phyloP scores from a whole-genome alignment of 2,888 invertebrate genomes.

The Crematogaster levior region DNA sequence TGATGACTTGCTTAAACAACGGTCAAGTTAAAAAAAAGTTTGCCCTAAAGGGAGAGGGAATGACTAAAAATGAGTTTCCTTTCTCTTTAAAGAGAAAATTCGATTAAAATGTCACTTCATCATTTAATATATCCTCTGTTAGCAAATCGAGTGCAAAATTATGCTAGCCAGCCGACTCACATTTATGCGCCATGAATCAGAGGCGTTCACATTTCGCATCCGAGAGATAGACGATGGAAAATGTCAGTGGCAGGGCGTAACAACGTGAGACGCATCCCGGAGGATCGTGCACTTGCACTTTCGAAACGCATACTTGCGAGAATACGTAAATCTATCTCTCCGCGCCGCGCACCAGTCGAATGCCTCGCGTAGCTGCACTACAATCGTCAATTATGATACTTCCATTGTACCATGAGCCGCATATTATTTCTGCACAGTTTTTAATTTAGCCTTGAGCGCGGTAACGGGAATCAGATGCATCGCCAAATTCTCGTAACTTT shows the following conservation, averaged over 20 bases:
- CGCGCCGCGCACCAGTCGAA: constrained; percentile 16
- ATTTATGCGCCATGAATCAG: constrained; percentile 37
- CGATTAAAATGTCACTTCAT: constrained; percentile 11
- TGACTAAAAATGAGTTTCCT: neutral
- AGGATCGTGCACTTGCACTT: constrained; percentile 73
- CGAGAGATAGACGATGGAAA: constrained; percentile 53
- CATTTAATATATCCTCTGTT: neutral
- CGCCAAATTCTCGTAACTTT: neutral
- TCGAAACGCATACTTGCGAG: constrained; percentile 71
- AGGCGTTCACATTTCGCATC: constrained; percentile 55
- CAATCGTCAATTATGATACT: constrained; percentile 44
- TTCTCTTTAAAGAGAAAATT: neutral
- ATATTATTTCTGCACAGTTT: constrained; percentile 1
- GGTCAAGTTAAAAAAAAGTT: neutral
- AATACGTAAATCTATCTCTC: constrained; percentile 62
- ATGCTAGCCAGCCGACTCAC: neutral
- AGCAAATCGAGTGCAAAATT: constrained; percentile 19
- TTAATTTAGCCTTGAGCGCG: constrained; percentile 20
- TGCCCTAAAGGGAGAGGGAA: neutral
- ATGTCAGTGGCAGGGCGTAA: constrained; percentile 73
- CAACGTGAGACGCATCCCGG: constrained; percentile 72
- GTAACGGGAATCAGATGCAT: constrained; percentile 5
- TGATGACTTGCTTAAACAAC: neutral
- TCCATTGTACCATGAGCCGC: constrained; percentile 18
- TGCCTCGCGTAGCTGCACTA: constrained; percentile 36